phyloP scores from a whole-genome alignment of 2,113 vertebrate genomes.

The Labrus mixtus region DNA sequence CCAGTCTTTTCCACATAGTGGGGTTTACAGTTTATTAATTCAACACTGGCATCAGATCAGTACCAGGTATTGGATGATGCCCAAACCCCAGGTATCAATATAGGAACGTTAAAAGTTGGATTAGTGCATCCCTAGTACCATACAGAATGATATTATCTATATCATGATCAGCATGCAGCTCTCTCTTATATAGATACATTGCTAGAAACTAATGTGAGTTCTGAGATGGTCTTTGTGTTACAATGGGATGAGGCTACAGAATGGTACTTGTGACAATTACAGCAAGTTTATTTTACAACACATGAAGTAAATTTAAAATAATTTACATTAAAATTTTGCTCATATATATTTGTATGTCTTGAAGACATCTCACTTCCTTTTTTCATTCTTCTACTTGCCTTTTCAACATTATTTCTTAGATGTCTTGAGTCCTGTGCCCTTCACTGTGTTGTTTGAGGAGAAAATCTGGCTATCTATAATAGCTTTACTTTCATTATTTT shows the following conservation, averaged over 20 bases:
- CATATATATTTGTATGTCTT: slow-evolving; percentile 3
- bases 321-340: background rate
- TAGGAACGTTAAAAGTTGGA: too few relatives aligned
- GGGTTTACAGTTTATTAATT: too few relatives aligned
- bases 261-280: background rate
- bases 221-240: too few relatives aligned
- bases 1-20: too few relatives aligned
- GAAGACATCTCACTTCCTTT: background rate
- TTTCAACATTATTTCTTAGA: slow-evolving; percentile 9
- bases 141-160: too few relatives aligned
- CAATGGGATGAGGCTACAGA: background rate
- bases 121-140: too few relatives aligned
- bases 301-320: background rate
- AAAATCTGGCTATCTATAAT: background rate
- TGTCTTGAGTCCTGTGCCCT: slow-evolving; percentile 20
- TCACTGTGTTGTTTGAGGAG: slow-evolving; percentile 30
- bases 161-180: too few relatives aligned
- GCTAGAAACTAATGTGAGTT: too few relatives aligned
- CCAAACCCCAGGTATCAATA: too few relatives aligned
- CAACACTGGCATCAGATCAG: too few relatives aligned
- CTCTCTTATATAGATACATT: too few relatives aligned
- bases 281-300: background rate
- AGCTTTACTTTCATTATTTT: background rate
- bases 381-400: background rate
- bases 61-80: too few relatives aligned